Percentiles rank a stretch among this genome's conserved stretches.
Evolutionary conservation across 35 echinoderm and acorn worm genomes (phyloP).

Genomic region (Eucidaris tribuloides): DNA sequence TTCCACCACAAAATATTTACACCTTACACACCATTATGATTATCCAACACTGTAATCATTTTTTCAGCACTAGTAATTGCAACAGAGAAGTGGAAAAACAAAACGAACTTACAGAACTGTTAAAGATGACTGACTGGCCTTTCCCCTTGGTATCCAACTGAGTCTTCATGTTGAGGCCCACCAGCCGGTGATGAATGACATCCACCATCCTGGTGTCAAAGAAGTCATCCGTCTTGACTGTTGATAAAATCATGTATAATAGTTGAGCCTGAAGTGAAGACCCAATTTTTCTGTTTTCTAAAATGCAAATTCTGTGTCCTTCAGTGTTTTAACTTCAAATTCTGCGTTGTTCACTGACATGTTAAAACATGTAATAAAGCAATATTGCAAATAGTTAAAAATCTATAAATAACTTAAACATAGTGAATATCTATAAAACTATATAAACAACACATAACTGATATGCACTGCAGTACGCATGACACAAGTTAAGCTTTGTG

Average conservation of each 20-base stretch:
- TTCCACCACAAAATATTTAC: no score
- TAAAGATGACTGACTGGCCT: conserved; percentile 66
- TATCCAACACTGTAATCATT: not conserved
- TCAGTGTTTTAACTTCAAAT: no score
- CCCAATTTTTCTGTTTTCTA: no score
- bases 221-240: conserved; percentile 94
- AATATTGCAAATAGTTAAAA: not conserved
- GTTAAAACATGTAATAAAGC: not conserved
- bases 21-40: no score
- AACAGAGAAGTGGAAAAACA: not conserved
- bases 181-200: conserved; percentile 76
- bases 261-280: no score
- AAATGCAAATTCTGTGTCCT: no score
- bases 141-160: conserved; percentile 72
- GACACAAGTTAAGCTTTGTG: no score
- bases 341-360: not conserved
- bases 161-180: conserved; percentile 73
- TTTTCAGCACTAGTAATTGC: not conserved
- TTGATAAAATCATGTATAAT: not conserved
- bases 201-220: conserved; percentile 93
- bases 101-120: conserved; percentile 62
- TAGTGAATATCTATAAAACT: not conserved
- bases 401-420: not conserved
- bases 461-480: no score
- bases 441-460: not conserved